Percentiles rank a stretch among this genome's conserved stretches.
Conservation (phyloP, 1,140 invertebrate species). For the Chelonus insularis region DNA sequence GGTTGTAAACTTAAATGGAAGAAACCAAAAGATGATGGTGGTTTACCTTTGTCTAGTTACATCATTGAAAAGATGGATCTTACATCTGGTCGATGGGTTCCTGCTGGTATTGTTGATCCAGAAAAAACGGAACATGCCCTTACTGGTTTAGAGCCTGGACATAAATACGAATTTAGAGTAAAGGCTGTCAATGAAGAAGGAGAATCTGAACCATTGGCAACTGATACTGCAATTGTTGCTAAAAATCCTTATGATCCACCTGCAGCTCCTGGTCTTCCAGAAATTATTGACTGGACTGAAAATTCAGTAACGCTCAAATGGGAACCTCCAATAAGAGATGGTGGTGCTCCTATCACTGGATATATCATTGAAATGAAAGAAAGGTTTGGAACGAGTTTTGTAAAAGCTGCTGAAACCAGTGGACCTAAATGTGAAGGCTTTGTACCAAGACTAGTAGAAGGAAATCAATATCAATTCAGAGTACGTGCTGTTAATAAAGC, state of each 20-base stretch:
- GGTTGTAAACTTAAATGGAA: constrained; percentile 95
- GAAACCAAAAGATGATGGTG: constrained; percentile 93
- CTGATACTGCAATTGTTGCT: constrained; percentile 81
- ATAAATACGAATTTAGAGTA: constrained; percentile 94
- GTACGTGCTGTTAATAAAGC: constrained; percentile 95
- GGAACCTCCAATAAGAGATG: constrained; percentile 93
- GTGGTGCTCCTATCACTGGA: constrained; percentile 92
- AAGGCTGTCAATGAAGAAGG: constrained; percentile 95
- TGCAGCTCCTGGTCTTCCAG: constrained; percentile 86
- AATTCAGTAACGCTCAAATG: constrained; percentile 92
- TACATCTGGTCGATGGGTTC: constrained; percentile 83
- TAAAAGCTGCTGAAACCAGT: constrained; percentile 75
- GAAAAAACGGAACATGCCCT: constrained; percentile 84
- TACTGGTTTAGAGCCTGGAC: constrained; percentile 86
- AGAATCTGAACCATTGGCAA: constrained; percentile 89
- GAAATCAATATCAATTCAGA: constrained; percentile 94
- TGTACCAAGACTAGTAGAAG: constrained; percentile 88
- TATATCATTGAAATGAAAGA: constrained; percentile 91
- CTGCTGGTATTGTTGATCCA: constrained; percentile 84
- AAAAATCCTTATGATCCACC: constrained; percentile 95
- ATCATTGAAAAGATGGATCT: constrained; percentile 92
- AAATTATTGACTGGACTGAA: constrained; percentile 92
- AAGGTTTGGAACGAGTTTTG: constrained; percentile 68
- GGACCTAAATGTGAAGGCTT: constrained; percentile 80
- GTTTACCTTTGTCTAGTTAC: constrained; percentile 86